Base-by-base conservation (phyloP, 1,140 invertebrate genomes). In the Dendroctonus ponderosae region DNA sequence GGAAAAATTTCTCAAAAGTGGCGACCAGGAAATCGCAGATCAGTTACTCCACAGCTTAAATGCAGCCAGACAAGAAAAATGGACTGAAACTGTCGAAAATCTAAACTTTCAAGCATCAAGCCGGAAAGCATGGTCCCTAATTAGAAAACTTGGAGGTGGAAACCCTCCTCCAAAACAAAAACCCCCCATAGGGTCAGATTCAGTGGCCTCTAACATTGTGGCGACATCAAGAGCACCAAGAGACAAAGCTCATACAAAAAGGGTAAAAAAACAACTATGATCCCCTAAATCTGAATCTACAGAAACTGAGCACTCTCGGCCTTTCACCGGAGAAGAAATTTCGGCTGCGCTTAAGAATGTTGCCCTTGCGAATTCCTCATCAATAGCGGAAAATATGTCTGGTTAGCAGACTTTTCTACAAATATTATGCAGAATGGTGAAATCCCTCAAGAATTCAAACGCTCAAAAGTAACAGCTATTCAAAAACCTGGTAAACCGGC, bases 401-500 rank as follows among this genome's bases (percentile, higher is more conserved):
- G 66, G 59, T n/a, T 69, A 15, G 63, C 63, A 7, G 3, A 50
- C 9, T 69, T 69, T 44, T 62, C 62, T 51, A 61, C 15, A 46
- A 50, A 69, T 49, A 60, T 69, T 41, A 9, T 68, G 9, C n/a
- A 41, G 48, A 59, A 38, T 39, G 57, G 51, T 9, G 37, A 44
- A 15, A 8, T 65, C 3, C 64, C 64, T 6, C 1, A 14, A 49
- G 62, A 66, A 61, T 69, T 69, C 44, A 65, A 69, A 42, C 15
- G 51, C 11, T 46, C 62, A 4, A 66, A 69, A 38, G 48, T 70
- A 12, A 58, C 67, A 7, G 63, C 68, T 9, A 62, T 67, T 9
- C 56, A 59, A 5, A 67, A 67, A 43, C 57, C 68, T n/a, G 68
- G 68, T 2, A 70, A 70, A 40, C 50, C 66, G 8, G 49, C 15